phyloP scores from a whole-genome alignment of 2,113 vertebrate genomes.

The Pavo muticus region DNA sequence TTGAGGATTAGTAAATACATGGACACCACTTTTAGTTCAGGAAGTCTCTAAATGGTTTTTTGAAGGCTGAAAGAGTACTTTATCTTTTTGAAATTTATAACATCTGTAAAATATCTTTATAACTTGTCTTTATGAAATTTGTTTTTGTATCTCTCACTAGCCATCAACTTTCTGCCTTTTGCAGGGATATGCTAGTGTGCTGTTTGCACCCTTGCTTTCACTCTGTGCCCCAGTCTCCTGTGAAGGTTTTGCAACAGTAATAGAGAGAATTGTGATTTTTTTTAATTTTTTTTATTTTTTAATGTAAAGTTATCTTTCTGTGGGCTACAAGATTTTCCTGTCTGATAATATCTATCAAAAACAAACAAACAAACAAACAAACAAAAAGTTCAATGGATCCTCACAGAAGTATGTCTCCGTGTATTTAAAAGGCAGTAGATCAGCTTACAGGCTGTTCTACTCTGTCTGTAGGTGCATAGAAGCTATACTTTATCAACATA shows the following conservation, averaged over 20 bases:
- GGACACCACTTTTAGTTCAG: background rate
- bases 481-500: background rate
- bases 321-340: background rate
- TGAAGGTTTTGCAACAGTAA: background rate
- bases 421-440: background rate
- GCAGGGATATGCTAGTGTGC: background rate
- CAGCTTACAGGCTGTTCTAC: background rate
- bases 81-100: background rate
- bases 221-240: background rate
- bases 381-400: background rate
- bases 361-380: background rate
- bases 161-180: background rate
- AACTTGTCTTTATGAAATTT: background rate
- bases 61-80: background rate
- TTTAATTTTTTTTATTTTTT: background rate
- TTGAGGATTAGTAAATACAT: background rate
- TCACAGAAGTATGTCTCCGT: background rate
- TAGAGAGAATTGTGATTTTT: rapidly evolving
- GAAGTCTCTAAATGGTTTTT: background rate
- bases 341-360: background rate
- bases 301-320: background rate
- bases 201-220: background rate
- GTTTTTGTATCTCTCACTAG: background rate
- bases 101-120: too few relatives aligned
- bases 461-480: background rate